These are phyloP conservation scores for Butorides virescens DNA, from an alignment of 2,113 vertebrate genomes.

Conservation along the genomic window DNA sequence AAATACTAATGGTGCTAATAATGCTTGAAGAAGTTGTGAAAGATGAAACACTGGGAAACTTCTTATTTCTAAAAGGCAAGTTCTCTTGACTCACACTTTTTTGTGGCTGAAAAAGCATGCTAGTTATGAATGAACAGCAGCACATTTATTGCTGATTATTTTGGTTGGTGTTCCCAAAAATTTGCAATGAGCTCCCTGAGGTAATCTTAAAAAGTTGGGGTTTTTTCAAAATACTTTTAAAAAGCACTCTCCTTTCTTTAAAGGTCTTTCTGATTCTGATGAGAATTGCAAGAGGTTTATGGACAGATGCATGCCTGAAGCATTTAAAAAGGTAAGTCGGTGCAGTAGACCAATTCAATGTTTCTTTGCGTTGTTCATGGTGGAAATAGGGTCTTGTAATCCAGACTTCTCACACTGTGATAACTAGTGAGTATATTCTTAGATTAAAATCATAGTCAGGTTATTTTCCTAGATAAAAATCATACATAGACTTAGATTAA, in stretches of 20 bases:
- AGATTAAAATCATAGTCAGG: neutral
- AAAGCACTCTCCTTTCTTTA: conserved; percentile 23
- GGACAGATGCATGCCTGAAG: conserved; percentile 98
- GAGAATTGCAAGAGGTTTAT: conserved; percentile 98
- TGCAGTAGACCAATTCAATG: neutral
- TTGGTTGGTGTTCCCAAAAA: neutral
- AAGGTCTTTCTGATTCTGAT: conserved; percentile 96
- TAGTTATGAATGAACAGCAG: neutral
- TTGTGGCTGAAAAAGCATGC: neutral
- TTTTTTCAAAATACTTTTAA: neutral
- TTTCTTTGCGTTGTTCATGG: neutral
- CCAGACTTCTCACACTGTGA: neutral
- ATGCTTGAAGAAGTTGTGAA: neutral
- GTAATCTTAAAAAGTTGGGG: neutral
- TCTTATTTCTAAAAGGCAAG: neutral
- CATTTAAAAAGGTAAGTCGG: conserved; percentile 93
- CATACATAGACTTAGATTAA: neutral
- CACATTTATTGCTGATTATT: neutral
- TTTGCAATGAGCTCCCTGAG: neutral
- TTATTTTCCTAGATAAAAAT: neutral
- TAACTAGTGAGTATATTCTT: neutral
- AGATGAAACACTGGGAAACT: neutral
- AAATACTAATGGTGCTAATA: neutral
- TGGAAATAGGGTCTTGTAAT: neutral
- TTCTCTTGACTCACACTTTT: neutral